Evolutionary conservation across 1,140 invertebrate species (phyloP), one percentile per base, ranked within the genome.

Genomic region (Melipona quadrifasciata): DNA sequence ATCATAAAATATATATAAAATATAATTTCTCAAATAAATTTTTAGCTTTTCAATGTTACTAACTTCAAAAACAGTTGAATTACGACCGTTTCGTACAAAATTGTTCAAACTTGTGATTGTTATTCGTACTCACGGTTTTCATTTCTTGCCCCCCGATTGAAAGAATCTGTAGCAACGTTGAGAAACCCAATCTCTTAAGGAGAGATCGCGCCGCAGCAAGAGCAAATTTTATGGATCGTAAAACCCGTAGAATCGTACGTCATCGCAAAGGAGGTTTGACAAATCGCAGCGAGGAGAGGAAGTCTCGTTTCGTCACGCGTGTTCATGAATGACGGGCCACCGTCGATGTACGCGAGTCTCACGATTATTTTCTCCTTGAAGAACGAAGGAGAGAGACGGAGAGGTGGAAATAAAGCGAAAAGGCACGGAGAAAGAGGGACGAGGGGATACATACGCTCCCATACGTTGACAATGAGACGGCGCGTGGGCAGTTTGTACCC

Each of bases 401-500:
- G 24, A 24, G 34, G 80, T 24, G 64, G 39, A 0, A 4, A 55
- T 24, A 61, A 24, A 61, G 24, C 24, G 4, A 16, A 24, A 31
- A 71, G 67, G 12, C 21, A 24, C 17, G 21, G 55, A 74, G 27
- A 68, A 19, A 47, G 39, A 24, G 34, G 80, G 31, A 68, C 0
- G 12, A 19, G 27, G 5, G 39, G 27, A 17, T 5, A 21, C 17
- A 31, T 74, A 51, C 71, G 84, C 87, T 55, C 31, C 53, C n/a
- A n/a, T 82, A 47, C 79, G 82, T 85, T 85, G 87, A 85, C 73
- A 85, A 71, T 76, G 76, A 86, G 68, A 73, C 83, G 72, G 80
- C 75, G 76, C 87, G 87, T 86, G 87, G 84, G 61, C 87, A 85
- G 73, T 58, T 70, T 75, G 72, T 83, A 79, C 88, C 87, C 61